Conservation (phyloP, 2,113 vertebrate genomes). For the Notechis scutatus region DNA sequence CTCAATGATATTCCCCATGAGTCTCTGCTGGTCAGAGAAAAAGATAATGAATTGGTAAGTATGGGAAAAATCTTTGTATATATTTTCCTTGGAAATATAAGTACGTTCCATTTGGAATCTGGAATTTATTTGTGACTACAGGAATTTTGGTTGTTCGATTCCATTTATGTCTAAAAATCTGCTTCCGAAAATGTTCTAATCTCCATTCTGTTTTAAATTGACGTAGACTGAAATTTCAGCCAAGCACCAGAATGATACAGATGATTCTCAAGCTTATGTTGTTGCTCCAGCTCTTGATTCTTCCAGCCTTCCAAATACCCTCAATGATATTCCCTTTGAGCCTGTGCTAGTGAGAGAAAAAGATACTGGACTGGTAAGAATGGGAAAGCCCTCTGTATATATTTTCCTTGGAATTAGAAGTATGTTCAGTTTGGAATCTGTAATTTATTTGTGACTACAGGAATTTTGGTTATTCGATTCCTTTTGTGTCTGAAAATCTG, state of each 20-base stretch:
- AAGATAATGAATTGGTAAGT: not conserved
- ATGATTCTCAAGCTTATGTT: too few species aligned
- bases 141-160: not conserved
- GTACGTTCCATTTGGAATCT: not conserved
- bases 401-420: not conserved
- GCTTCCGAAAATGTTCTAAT: not conserved
- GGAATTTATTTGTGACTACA: not conserved
- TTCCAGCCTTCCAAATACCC: not conserved
- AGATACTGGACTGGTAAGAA: not conserved
- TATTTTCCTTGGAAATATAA: not conserved
- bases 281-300: too few species aligned
- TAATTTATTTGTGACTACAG: not conserved
- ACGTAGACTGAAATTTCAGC: not conserved
- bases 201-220: not conserved
- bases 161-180: not conserved
- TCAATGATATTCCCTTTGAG: not conserved
- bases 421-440: not conserved
- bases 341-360: not conserved
- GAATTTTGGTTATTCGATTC: not conserved
- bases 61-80: not conserved
- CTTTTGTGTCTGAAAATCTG: not conserved
- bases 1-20: not conserved
- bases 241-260: not conserved
- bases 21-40: not conserved
- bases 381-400: not conserved